phyloP scores from a whole-genome alignment of 2,888 invertebrate species.

The Syritta pipiens region DNA sequence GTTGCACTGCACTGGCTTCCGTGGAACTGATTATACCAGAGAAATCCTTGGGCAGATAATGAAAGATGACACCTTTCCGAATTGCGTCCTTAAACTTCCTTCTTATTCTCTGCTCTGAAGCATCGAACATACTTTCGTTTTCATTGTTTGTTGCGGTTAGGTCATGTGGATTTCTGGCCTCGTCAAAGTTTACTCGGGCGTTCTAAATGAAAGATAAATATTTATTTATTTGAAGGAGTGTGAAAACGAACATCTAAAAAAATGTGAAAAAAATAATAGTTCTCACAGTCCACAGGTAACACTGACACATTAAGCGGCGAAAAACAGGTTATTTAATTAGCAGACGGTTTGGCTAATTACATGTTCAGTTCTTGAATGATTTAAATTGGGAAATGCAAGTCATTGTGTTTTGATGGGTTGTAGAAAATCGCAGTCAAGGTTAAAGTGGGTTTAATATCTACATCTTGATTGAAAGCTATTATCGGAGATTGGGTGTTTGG shows the following conservation, averaged over 20 bases:
- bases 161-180: constrained; percentile 22
- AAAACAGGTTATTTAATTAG: no score
- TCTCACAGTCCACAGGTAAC: no score
- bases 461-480: no score
- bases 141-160: constrained; percentile 20
- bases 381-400: no score
- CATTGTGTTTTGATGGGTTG: no score
- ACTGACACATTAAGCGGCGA: no score
- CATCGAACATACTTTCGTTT: constrained; percentile 35
- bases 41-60: constrained; percentile 24
- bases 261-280: neutral
- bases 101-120: constrained; percentile 27
- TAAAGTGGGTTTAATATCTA: no score
- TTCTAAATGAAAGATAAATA: constrained; percentile 24
- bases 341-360: no score
- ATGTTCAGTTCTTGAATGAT: no score
- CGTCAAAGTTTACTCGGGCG: constrained; percentile 26
- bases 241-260: neutral
- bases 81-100: constrained; percentile 38
- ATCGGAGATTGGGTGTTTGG: no score
- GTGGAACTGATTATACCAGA: constrained; percentile 1
- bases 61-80: constrained; percentile 44
- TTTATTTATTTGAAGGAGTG: constrained; percentile 3
- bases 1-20: constrained; percentile 17
- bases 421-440: no score